These are phyloP conservation scores for Labia minor DNA, from an alignment of 2,888 invertebrate species.

Conservation along the genomic window DNA sequence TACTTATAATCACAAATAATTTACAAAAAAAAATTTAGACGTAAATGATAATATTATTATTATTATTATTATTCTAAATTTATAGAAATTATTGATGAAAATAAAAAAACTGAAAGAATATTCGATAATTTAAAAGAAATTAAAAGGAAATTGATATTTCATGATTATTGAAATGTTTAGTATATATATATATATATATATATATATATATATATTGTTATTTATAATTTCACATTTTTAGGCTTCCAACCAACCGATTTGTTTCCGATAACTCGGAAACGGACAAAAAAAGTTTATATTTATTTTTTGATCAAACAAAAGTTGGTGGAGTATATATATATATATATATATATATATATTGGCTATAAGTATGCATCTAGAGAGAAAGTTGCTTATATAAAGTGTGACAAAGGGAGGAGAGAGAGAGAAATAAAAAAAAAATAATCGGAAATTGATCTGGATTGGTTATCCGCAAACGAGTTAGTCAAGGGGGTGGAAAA, in stretches of 20 bases:
- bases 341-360: not conserved
- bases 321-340: not conserved
- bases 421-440: not conserved
- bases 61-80: no score
- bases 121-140: no score
- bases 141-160: no score
- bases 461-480: constrained; percentile 2
- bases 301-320: constrained; percentile 5
- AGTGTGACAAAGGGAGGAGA: not conserved
- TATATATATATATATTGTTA: no score
- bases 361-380: not conserved
- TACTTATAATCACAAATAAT: no score
- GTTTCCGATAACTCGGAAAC: not conserved
- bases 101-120: no score
- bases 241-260: not conserved
- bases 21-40: no score
- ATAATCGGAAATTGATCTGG: constrained; percentile 7
- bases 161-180: no score
- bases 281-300: not conserved
- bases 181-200: no score
- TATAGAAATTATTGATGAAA: no score
- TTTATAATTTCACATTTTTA: no score
- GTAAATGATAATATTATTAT: no score
- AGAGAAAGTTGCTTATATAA: not conserved
- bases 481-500: not conserved